Conservation (phyloP, 2,797 vertebrate genomes). For the Morelia viridis region DNA sequence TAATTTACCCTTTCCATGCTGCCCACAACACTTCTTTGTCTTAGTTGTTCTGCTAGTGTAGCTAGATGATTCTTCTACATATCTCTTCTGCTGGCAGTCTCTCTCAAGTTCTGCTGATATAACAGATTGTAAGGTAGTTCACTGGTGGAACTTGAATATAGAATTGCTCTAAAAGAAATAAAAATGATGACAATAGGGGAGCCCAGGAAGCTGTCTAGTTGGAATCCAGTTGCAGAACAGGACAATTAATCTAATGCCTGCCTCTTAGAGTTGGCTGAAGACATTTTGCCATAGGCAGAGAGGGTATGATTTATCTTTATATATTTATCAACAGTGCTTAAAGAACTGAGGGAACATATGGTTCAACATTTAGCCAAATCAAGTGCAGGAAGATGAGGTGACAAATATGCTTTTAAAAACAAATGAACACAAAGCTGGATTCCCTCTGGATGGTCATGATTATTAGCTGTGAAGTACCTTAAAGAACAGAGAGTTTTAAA, state of each 20-base stretch:
- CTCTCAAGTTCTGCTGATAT: neutral
- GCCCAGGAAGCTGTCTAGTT: neutral
- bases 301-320: neutral
- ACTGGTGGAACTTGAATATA: neutral
- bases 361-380: neutral
- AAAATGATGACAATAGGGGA: neutral
- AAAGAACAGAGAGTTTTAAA: neutral
- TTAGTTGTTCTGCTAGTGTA: neutral
- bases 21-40: neutral
- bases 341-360: neutral
- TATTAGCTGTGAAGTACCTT: neutral
- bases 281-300: neutral
- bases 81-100: neutral
- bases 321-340: neutral
- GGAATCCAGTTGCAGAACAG: neutral
- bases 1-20: neutral
- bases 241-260: neutral
- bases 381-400: neutral
- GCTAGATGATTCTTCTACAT: neutral
- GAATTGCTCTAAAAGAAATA: neutral
- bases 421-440: neutral
- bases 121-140: neutral
- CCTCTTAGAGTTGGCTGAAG: neutral
- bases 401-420: neutral
- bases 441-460: neutral